Evolutionary conservation across 2,888 invertebrate genomes (phyloP).

Genomic region (Diarsia rubi): DNA sequence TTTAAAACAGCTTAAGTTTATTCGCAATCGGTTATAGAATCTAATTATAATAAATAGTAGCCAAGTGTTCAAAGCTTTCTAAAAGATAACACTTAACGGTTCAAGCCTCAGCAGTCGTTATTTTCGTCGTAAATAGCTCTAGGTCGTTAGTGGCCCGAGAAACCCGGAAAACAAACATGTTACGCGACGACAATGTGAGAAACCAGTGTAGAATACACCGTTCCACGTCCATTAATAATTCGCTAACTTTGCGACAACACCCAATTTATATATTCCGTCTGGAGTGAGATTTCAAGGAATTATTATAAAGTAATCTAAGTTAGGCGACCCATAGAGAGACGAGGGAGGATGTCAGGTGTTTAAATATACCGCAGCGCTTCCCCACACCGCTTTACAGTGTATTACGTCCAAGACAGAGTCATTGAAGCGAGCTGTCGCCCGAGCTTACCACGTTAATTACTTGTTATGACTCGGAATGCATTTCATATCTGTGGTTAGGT

Average conservation of each 20-base stretch:
- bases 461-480: slow-evolving; percentile 61
- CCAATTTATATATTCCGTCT: slow-evolving; percentile 85
- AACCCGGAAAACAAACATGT: slow-evolving; percentile 77
- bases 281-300: slow-evolving; percentile 83
- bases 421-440: slow-evolving; percentile 77
- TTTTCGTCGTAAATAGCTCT: slow-evolving; percentile 80
- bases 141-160: slow-evolving; percentile 77
- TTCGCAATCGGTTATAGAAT: slow-evolving; percentile 12
- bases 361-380: slow-evolving; percentile 82
- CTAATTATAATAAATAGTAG: slow-evolving; percentile 38
- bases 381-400: slow-evolving; percentile 75
- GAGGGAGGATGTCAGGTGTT: slow-evolving; percentile 86
- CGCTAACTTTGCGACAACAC: slow-evolving; percentile 82
- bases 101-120: slow-evolving; percentile 78
- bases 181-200: slow-evolving; percentile 77
- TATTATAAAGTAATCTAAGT: slow-evolving; percentile 90
- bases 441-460: slow-evolving; percentile 78
- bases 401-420: slow-evolving; percentile 75
- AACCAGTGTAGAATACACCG: slow-evolving; percentile 76
- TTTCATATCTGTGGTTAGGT: slow-evolving; percentile 37
- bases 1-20: slow-evolving; percentile 4
- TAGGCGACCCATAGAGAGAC: slow-evolving; percentile 82
- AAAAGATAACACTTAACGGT: slow-evolving; percentile 80
- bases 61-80: slow-evolving; percentile 57
- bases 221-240: slow-evolving; percentile 82